A percentile compares a stretch with the other conserved stretches of the same genome.
These are phyloP conservation scores for Cheilosia urbana DNA, from an alignment of 2,888 invertebrate genomes.

Conservation along the genomic window DNA sequence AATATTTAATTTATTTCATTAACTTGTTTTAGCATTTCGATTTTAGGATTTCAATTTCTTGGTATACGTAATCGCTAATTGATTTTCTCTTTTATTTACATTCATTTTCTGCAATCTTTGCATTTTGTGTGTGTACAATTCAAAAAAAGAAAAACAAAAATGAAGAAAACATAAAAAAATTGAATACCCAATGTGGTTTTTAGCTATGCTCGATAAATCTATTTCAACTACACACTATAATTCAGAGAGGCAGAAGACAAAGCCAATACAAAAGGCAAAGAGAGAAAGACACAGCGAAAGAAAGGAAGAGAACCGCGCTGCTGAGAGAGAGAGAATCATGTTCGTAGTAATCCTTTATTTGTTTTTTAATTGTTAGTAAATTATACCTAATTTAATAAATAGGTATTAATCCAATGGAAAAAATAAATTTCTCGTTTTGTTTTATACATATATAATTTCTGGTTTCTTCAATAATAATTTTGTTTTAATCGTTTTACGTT, in stretches of 20 bases:
- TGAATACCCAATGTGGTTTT: slow-evolving; percentile 23
- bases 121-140: slow-evolving; percentile 16
- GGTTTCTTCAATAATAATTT: slow-evolving; percentile 55
- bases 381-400: slow-evolving; percentile 73
- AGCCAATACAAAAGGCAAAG: slow-evolving; percentile 20
- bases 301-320: slow-evolving; percentile 28
- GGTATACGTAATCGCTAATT: slow-evolving; percentile 14
- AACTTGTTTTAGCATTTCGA: slow-evolving; percentile 9
- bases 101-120: slow-evolving; percentile 26
- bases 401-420: slow-evolving; percentile 74
- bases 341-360: slow-evolving; percentile 74
- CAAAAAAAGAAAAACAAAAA: neutral
- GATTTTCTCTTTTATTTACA: slow-evolving; percentile 52
- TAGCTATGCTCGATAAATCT: slow-evolving; percentile 5
- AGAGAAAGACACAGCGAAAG: slow-evolving; percentile 10
- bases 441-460: slow-evolving; percentile 45
- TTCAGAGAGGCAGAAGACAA: neutral
- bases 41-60: slow-evolving; percentile 8
- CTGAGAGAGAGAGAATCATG: slow-evolving; percentile 49
- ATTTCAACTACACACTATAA: slow-evolving; percentile 10
- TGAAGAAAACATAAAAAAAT: neutral
- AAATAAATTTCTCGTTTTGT: slow-evolving; percentile 54
- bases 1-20: slow-evolving; percentile 5
- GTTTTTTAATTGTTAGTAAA: slow-evolving; percentile 70
- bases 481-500: slow-evolving; percentile 46